Evolutionary conservation across 2,797 vertebrate species (phyloP).

Genomic region (Rhynchonycteris naso): DNA sequence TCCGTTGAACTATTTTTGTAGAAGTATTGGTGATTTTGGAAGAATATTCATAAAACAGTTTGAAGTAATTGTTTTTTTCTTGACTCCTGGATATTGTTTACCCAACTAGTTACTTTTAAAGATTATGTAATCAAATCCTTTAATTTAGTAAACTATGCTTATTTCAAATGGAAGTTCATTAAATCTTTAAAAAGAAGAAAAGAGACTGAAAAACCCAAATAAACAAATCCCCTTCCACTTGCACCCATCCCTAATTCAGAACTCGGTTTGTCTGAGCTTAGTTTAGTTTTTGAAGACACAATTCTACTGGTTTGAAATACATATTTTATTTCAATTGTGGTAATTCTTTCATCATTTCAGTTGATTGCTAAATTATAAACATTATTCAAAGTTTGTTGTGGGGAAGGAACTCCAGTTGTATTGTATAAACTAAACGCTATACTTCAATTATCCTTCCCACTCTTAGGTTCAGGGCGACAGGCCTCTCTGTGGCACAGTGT

Average conservation of each 20-base stretch:
- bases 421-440: slow-evolving; percentile 65
- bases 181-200: slow-evolving; percentile 74
- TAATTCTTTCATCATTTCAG: slow-evolving; percentile 78
- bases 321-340: slow-evolving; percentile 77
- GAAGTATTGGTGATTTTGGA: slow-evolving; percentile 78
- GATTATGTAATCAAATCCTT: slow-evolving; percentile 72
- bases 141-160: slow-evolving; percentile 71
- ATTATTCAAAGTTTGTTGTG: slow-evolving; percentile 69
- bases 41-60: slow-evolving; percentile 76
- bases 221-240: slow-evolving; percentile 77
- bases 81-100: slow-evolving; percentile 75
- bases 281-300: slow-evolving; percentile 76
- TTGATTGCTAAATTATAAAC: slow-evolving; percentile 81
- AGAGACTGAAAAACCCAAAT: slow-evolving; percentile 63
- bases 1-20: slow-evolving; percentile 74
- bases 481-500: slow-evolving; percentile 33
- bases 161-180: slow-evolving; percentile 77
- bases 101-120: slow-evolving; percentile 72
- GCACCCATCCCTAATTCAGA: slow-evolving; percentile 67
- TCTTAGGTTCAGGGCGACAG: slow-evolving; percentile 55
- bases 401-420: slow-evolving; percentile 67
- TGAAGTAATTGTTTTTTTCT: slow-evolving; percentile 75
- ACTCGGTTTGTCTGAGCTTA: slow-evolving; percentile 74
- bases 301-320: slow-evolving; percentile 75
- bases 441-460: slow-evolving; percentile 69